These are phyloP conservation scores for Babylonia areolata DNA, from an alignment of 1,140 invertebrate genomes.

Conservation along the genomic window DNA sequence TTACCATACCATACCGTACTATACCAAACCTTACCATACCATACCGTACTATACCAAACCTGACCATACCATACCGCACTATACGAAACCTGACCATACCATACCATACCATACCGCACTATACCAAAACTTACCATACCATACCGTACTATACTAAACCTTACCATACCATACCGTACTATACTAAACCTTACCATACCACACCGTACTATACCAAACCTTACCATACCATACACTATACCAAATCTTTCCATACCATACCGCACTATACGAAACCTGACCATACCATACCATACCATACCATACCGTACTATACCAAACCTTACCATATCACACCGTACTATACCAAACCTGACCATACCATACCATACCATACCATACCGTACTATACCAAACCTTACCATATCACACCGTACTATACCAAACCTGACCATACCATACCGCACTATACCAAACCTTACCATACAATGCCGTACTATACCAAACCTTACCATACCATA, in stretches of 20 bases:
- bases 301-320: conserved; percentile 23
- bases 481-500: conserved; percentile 41
- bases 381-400: conserved; percentile 57
- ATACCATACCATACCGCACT: not conserved
- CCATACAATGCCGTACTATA: conserved; percentile 25
- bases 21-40: not conserved
- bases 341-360: conserved; percentile 49
- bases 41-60: not conserved
- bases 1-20: conserved; percentile 53
- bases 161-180: conserved; percentile 50
- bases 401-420: conserved; percentile 54
- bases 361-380: conserved; percentile 48
- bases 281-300: conserved; percentile 40
- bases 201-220: conserved; percentile 41
- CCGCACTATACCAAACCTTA: conserved; percentile 49
- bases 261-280: conserved; percentile 55
- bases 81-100: not conserved
- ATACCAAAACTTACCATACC: not conserved
- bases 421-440: conserved; percentile 51
- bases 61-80: not conserved
- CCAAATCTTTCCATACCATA: conserved; percentile 55
- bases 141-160: conserved; percentile 26
- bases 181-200: conserved; percentile 48
- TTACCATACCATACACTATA: conserved; percentile 47
- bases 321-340: conserved; percentile 40